Percentiles rank a stretch among this genome's conserved stretches.
Conservation (phyloP, 2,888 invertebrate genomes). For the Apamea monoglypha region DNA sequence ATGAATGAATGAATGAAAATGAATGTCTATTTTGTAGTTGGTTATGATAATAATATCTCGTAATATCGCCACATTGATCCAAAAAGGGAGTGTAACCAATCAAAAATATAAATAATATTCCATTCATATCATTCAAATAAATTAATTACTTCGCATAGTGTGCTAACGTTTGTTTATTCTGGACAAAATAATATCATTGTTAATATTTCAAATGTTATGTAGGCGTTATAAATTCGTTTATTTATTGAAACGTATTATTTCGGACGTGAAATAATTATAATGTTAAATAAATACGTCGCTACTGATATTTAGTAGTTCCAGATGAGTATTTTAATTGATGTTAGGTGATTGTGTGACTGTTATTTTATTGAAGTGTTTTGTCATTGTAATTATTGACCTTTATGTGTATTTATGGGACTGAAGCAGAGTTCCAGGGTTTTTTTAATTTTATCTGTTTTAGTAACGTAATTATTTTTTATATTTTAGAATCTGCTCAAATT, state of each 20-base stretch:
- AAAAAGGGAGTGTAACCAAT: constrained; percentile 10
- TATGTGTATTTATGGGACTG: background rate
- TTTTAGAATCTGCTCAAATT: background rate
- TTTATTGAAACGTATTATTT: constrained; percentile 69
- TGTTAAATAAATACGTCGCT: constrained; percentile 55
- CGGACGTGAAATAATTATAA: constrained; percentile 58
- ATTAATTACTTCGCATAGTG: constrained; percentile 56
- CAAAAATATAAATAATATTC: constrained; percentile 50
- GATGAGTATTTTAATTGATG: constrained; percentile 57
- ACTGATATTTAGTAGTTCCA: constrained; percentile 52
- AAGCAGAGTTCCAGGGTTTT: background rate
- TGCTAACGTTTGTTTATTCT: constrained; percentile 59
- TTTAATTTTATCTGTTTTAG: background rate
- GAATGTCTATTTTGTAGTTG: background rate
- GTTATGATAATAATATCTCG: background rate
- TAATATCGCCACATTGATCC: background rate
- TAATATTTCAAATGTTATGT: constrained; percentile 48
- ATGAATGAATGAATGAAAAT: background rate
- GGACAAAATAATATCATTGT: constrained; percentile 61
- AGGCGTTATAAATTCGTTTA: constrained; percentile 65
- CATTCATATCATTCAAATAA: constrained; percentile 42
- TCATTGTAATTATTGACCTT: constrained; percentile 23
- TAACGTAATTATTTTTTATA: background rate
- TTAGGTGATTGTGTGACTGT: constrained; percentile 19
- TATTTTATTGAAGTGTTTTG: constrained; percentile 36